Evolutionary conservation across 2,113 vertebrate genomes (phyloP).

Genomic region (Leptobrachium ailaonicum): DNA sequence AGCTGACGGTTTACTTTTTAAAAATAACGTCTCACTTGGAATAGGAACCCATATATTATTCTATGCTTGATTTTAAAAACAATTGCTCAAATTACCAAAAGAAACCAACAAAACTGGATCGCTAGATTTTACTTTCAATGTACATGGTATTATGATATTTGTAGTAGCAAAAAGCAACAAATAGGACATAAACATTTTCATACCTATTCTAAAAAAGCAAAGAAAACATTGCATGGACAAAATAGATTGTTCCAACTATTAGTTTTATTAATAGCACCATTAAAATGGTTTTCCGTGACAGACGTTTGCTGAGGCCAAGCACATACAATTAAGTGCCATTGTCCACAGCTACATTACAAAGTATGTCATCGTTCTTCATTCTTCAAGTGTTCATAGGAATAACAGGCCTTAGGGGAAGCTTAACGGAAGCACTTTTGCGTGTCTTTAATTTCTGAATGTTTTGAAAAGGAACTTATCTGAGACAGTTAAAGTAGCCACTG

Average conservation of each 20-base stretch:
- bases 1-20: too few species aligned
- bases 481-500: conserved; percentile 11
- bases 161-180: too few species aligned
- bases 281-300: background rate
- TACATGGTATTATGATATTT: too few species aligned
- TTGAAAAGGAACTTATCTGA: conserved; percentile 35
- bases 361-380: conserved; percentile 46
- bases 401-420: conserved; percentile 40
- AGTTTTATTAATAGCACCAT: background rate
- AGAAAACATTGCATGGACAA: too few species aligned
- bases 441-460: conserved; percentile 31
- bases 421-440: conserved; percentile 40
- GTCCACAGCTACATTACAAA: conserved; percentile 15
- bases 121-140: too few species aligned
- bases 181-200: too few species aligned
- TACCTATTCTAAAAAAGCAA: too few species aligned
- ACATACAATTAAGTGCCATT: conserved; percentile 29
- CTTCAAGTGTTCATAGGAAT: conserved; percentile 32
- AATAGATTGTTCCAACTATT: background rate
- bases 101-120: too few species aligned
- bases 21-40: too few species aligned
- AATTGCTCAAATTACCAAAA: too few species aligned
- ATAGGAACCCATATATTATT: too few species aligned
- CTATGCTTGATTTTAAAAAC: too few species aligned
- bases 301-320: background rate